A percentile compares a stretch with the other conserved stretches of the same genome.
phyloP scores from a whole-genome alignment of 2,888 invertebrate genomes.

The Automeris io region DNA sequence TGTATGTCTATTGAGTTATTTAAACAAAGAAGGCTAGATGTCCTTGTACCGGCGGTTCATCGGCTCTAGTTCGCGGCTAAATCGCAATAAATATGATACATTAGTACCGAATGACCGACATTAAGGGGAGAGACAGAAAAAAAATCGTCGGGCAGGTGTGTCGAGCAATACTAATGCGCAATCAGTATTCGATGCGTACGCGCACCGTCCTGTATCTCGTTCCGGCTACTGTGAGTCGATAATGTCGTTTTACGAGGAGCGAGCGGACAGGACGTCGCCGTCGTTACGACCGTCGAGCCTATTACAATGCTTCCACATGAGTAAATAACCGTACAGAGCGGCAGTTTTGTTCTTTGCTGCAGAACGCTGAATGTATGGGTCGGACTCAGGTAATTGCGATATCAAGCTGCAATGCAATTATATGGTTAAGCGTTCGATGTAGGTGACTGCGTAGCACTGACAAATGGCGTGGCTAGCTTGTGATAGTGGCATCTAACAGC shows the following conservation, averaged over 20 bases:
- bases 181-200: conserved; percentile 70
- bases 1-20: conserved; percentile 4
- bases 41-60: conserved; percentile 55
- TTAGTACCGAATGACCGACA: conserved; percentile 73
- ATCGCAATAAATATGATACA: conserved; percentile 71
- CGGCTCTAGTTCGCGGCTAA: conserved; percentile 49
- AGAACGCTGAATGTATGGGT: no score
- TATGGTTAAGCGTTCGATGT: no score
- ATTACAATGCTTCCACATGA: conserved; percentile 74
- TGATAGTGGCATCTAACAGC: no score
- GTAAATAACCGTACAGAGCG: no score
- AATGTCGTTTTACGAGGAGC: conserved; percentile 75
- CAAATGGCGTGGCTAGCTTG: no score
- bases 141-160: conserved; percentile 72
- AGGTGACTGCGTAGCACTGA: no score
- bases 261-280: conserved; percentile 75
- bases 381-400: no score
- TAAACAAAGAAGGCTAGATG: conserved; percentile 42
- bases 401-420: no score
- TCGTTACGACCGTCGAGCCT: conserved; percentile 71
- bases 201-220: conserved; percentile 75
- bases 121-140: conserved; percentile 71
- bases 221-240: conserved; percentile 77
- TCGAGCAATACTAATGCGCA: conserved; percentile 72
- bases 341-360: no score